A percentile compares a stretch with the other conserved stretches of the same genome.
Conservation (phyloP, 2,888 invertebrate genomes). For the Lissocephala sabroskyi region DNA sequence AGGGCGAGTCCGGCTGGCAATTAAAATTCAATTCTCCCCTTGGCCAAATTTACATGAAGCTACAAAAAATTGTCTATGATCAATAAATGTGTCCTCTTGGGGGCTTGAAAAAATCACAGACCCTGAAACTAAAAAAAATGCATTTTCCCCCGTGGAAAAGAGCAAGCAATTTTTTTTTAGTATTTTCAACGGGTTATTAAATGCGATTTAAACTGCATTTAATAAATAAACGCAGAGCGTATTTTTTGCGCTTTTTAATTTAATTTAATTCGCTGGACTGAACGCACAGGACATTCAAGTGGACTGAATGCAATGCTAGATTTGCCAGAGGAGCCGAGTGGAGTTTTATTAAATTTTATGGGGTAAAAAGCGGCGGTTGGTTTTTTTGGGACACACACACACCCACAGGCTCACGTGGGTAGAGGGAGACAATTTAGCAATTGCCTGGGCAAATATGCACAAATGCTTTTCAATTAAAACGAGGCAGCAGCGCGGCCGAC, state of each 20-base stretch:
- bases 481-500: background rate
- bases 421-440: constrained; percentile 11
- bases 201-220: constrained; percentile 49
- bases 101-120: background rate
- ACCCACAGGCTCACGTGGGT: background rate
- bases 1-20: background rate
- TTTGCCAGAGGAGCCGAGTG: too few relatives aligned
- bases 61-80: background rate
- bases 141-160: background rate
- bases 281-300: background rate
- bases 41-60: too few relatives aligned
- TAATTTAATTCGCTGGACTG: constrained; percentile 23
- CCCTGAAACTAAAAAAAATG: background rate
- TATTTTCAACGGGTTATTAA: too few relatives aligned
- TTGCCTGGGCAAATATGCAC: constrained; percentile 30
- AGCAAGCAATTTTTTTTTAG: background rate
- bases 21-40: background rate
- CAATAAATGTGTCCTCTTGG: background rate
- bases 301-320: background rate
- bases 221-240: constrained; percentile 38
- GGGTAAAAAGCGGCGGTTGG: background rate
- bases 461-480: constrained; percentile 54
- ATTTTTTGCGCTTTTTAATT: constrained; percentile 9
- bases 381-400: constrained; percentile 1
- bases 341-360: constrained; percentile 20